phyloP scores from a whole-genome alignment of 1,140 invertebrate species.

The Lineus longissimus region DNA sequence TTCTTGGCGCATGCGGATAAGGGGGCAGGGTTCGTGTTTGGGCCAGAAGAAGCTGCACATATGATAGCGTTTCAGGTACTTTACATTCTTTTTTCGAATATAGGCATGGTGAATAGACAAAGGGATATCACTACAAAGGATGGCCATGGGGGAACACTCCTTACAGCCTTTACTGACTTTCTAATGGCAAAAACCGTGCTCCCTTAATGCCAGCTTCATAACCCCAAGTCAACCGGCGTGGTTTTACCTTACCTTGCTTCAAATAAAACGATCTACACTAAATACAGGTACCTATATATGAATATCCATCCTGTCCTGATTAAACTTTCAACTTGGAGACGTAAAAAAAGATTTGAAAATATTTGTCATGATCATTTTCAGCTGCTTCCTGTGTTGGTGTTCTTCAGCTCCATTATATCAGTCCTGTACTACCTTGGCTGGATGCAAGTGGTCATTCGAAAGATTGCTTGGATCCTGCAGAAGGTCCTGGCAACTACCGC shows the following conservation, averaged over 20 bases:
- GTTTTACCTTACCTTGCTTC: too few species aligned
- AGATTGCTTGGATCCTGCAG: conserved; percentile 19
- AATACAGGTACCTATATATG: too few species aligned
- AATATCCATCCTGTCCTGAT: too few species aligned
- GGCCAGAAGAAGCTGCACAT: conserved; percentile 52
- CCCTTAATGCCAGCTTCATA: background rate
- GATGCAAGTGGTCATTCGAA: conserved; percentile 12
- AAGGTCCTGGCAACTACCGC: conserved; percentile 19
- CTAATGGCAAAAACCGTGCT: background rate
- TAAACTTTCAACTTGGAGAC: too few species aligned
- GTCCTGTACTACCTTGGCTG: conserved; percentile 19
- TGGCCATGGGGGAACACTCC: background rate
- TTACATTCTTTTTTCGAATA: background rate
- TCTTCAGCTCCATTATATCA: conserved; percentile 15
- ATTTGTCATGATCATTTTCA: conserved; percentile 4
- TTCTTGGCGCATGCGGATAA: conserved; percentile 73
- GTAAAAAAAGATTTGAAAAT: too few species aligned
- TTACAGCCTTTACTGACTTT: background rate
- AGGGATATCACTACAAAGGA: background rate
- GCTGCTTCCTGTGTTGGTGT: conserved; percentile 18
- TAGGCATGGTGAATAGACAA: background rate
- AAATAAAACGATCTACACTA: too few species aligned
- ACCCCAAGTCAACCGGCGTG: too few species aligned
- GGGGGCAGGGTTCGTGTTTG: conserved; percentile 81
- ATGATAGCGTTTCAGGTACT: conserved; percentile 29